Conservation (phyloP, 2,797 vertebrate genomes). For the Crenichthys baileyi region DNA sequence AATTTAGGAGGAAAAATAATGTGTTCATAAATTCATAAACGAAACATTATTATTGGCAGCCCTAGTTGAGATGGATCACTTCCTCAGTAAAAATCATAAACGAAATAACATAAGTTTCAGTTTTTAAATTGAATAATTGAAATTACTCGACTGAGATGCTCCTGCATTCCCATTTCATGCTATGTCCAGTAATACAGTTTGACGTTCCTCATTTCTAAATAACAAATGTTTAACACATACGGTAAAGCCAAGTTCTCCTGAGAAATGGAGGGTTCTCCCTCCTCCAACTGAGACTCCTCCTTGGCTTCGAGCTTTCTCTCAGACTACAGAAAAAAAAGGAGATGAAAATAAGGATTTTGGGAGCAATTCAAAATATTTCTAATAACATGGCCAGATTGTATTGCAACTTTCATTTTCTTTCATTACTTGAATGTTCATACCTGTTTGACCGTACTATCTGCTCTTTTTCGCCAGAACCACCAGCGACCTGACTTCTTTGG, state of each 20-base stretch:
- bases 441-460: slow-evolving; percentile 92
- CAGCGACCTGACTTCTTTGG: slow-evolving; percentile 98
- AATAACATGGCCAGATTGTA: not conserved
- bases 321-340: slow-evolving; percentile 73
- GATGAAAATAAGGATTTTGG: not conserved
- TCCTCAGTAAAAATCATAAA: not conserved
- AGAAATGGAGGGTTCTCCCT: slow-evolving; percentile 79
- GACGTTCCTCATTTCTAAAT: not conserved
- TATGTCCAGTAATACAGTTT: not conserved
- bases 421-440: slow-evolving; percentile 64
- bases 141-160: not conserved
- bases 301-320: slow-evolving; percentile 90
- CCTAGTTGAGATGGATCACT: not conserved
- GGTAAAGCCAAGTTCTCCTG: slow-evolving; percentile 80
- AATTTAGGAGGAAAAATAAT: not conserved
- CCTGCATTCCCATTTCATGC: not conserved
- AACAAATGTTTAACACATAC: slow-evolving; percentile 63
- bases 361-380: not conserved
- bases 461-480: slow-evolving; percentile 98
- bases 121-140: not conserved
- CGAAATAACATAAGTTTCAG: not conserved
- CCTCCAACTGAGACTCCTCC: slow-evolving; percentile 81
- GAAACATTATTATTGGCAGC: not conserved
- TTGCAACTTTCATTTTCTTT: not conserved
- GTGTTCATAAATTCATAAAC: not conserved